Evolutionary conservation across 2,797 vertebrate species (phyloP).

Genomic region (Limosa lapponica): DNA sequence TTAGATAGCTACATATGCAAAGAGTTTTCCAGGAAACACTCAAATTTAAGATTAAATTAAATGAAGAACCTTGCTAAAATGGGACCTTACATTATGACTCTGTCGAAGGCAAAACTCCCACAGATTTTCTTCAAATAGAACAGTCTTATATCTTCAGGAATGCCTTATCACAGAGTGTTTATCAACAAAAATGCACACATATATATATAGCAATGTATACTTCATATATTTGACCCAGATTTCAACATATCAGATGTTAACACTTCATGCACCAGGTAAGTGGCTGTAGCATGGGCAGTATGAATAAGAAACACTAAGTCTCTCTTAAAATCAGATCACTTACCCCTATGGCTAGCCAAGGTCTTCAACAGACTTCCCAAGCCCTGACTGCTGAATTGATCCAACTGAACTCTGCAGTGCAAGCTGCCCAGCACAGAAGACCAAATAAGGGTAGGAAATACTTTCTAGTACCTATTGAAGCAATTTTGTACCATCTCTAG

Average conservation of each 20-base stretch:
- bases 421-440: neutral
- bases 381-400: neutral
- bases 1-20: neutral
- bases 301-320: neutral
- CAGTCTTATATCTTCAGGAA: neutral
- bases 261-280: neutral
- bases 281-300: neutral
- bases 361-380: neutral
- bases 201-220: neutral
- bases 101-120: neutral
- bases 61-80: neutral
- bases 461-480: neutral
- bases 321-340: neutral
- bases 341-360: neutral
- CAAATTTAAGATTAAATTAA: neutral
- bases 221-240: neutral
- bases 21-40: constrained; percentile 1
- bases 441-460: neutral
- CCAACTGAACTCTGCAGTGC: neutral
- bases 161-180: neutral
- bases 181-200: neutral
- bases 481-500: neutral
- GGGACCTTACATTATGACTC: neutral
- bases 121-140: constrained; percentile 1
- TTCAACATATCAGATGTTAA: neutral